These are phyloP conservation scores for Cheilosia vulpina DNA, from an alignment of 2,888 invertebrate species.

Conservation along the genomic window DNA sequence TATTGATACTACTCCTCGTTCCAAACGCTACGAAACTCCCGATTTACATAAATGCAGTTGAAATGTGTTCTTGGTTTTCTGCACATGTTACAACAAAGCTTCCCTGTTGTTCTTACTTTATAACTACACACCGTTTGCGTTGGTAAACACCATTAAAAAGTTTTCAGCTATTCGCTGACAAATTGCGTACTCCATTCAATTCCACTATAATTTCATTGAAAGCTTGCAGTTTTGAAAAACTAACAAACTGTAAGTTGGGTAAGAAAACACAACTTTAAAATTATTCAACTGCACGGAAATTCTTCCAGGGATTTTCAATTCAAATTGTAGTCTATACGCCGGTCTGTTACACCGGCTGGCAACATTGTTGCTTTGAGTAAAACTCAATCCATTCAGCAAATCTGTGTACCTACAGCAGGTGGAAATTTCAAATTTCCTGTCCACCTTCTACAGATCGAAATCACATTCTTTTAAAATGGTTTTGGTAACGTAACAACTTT, in stretches of 20 bases:
- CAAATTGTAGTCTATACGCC: conserved; percentile 12
- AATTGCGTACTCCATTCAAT: too few relatives aligned
- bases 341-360: conserved; percentile 4
- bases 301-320: conserved; percentile 34
- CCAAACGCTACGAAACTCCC: too few relatives aligned
- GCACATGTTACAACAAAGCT: too few relatives aligned
- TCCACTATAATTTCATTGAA: neutral
- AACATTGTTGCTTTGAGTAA: conserved; percentile 14
- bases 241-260: conserved; percentile 10
- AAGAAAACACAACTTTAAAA: neutral
- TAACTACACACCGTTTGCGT: too few relatives aligned
- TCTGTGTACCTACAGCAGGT: conserved; percentile 30
- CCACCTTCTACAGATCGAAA: conserved; percentile 52
- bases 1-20: too few relatives aligned
- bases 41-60: neutral
- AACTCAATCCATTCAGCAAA: neutral
- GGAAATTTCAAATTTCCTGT: conserved; percentile 50
- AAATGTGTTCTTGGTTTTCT: too few relatives aligned
- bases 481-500: too few relatives aligned
- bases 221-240: conserved; percentile 19
- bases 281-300: conserved; percentile 7
- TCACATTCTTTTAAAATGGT: conserved; percentile 4
- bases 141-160: too few relatives aligned
- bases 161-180: too few relatives aligned
- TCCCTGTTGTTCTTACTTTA: too few relatives aligned